Conservation (phyloP, 2,888 invertebrate species). For the Myopa tessellatipennis region DNA sequence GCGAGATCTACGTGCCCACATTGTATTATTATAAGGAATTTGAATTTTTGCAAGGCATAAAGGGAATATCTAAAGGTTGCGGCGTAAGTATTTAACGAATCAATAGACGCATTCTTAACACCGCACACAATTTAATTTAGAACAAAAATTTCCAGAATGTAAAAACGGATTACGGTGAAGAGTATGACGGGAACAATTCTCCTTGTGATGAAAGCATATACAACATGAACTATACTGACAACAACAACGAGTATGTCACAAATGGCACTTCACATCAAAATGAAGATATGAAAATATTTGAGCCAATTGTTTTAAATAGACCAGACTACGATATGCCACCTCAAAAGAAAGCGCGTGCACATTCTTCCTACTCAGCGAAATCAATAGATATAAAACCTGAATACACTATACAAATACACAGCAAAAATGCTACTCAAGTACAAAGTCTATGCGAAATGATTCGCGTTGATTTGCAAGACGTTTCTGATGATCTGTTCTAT, state of each 20-base stretch:
- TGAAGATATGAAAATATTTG: constrained; percentile 38
- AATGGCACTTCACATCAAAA: constrained; percentile 16
- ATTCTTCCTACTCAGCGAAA: neutral
- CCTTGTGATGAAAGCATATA: constrained; percentile 26
- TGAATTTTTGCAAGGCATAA: constrained; percentile 31
- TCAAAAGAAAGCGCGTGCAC: constrained; percentile 15
- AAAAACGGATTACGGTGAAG: constrained; percentile 24
- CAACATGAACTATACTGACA: constrained; percentile 23
- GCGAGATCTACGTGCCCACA: constrained; percentile 33
- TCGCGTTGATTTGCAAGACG: constrained; percentile 48
- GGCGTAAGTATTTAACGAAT: constrained; percentile 10
- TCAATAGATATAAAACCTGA: neutral
- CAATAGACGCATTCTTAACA: neutral
- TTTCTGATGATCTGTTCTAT: constrained; percentile 55
- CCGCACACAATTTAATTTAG: neutral
- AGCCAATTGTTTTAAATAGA: constrained; percentile 23
- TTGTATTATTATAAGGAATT: constrained; percentile 37
- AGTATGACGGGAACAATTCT: constrained; percentile 23
- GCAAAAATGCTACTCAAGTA: constrained; percentile 47
- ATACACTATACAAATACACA: neutral
- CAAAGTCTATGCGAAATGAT: constrained; percentile 57
- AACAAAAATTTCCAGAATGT: constrained; percentile 19
- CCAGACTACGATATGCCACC: constrained; percentile 15
- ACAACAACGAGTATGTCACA: constrained; percentile 16
- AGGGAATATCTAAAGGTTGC: constrained; percentile 13